A percentile compares a stretch with the other conserved stretches of the same genome.
These are phyloP conservation scores for Pygoscelis antarcticus DNA, from an alignment of 2,113 vertebrate genomes.

Conservation along the genomic window DNA sequence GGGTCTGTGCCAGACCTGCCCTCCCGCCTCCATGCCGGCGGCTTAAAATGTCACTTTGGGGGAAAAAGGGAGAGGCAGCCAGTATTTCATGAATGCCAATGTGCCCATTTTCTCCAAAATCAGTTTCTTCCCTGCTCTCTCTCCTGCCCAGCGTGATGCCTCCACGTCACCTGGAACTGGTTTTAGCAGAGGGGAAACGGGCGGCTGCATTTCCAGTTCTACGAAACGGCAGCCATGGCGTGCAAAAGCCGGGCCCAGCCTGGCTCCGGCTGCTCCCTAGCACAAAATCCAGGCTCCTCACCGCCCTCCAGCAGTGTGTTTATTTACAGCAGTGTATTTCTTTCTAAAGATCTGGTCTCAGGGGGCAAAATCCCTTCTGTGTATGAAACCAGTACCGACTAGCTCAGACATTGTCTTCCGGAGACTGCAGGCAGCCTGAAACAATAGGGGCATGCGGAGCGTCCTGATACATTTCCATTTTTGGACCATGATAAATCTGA, in stretches of 20 bases:
- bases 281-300: background rate
- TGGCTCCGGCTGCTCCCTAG: background rate
- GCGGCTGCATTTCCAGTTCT: background rate
- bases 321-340: background rate
- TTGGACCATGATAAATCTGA: background rate
- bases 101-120: background rate
- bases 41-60: background rate
- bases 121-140: background rate
- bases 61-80: background rate
- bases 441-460: constrained; percentile 27
- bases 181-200: background rate
- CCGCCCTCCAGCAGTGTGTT: background rate
- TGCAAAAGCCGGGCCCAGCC: background rate
- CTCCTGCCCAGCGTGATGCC: background rate
- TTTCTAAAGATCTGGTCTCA: constrained; percentile 20
- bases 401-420: background rate
- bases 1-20: background rate
- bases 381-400: background rate
- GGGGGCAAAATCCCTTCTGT: background rate
- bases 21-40: background rate
- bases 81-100: background rate
- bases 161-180: background rate
- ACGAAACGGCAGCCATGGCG: background rate
- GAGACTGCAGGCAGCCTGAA: constrained; percentile 7
- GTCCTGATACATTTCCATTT: constrained; percentile 29